Evolutionary conservation across 1,140 invertebrate genomes (phyloP).

Genomic region (Xylocopa sonorina): DNA sequence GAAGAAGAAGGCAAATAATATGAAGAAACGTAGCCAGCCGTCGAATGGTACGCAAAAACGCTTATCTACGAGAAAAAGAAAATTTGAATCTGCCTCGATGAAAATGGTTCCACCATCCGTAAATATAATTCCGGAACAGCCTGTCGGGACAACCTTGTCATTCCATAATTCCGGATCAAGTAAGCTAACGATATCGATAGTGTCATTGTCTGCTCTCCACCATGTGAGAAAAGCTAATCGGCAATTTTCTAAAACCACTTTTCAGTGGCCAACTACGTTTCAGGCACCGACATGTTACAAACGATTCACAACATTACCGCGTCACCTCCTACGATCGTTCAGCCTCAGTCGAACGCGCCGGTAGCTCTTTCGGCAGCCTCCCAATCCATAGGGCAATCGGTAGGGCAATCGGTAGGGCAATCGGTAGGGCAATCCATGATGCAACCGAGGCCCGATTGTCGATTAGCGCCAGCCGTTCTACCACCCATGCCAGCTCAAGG

Average conservation of each 20-base stretch:
- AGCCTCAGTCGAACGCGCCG: conserved; percentile 53
- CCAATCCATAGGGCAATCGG: conserved; percentile 71
- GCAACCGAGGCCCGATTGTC: conserved; percentile 75
- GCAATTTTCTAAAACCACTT: conserved; percentile 46
- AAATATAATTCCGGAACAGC: conserved; percentile 65
- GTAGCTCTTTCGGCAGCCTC: conserved; percentile 45
- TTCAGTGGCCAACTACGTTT: conserved; percentile 69
- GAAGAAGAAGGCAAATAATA: conserved; percentile 65
- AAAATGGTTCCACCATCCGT: conserved; percentile 58
- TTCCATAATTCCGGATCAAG: conserved; percentile 68
- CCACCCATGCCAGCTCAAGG: conserved; percentile 69
- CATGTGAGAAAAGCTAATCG: conserved; percentile 22
- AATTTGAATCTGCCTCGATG: conserved; percentile 47
- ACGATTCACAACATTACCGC: conserved; percentile 68
- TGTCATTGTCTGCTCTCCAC: background rate
- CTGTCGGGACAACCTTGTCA: conserved; percentile 53
- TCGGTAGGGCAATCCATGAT: conserved; percentile 73
- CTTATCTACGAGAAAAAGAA: conserved; percentile 52
- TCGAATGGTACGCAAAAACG: conserved; percentile 35
- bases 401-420: conserved; percentile 70
- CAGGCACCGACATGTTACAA: conserved; percentile 71
- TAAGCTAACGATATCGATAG: conserved; percentile 36
- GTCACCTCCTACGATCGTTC: conserved; percentile 53
- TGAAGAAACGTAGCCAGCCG: conserved; percentile 62
- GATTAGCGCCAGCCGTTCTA: conserved; percentile 69